These are phyloP conservation scores for Cheilosia grossa DNA, from an alignment of 2,888 invertebrate genomes.

Conservation along the genomic window DNA sequence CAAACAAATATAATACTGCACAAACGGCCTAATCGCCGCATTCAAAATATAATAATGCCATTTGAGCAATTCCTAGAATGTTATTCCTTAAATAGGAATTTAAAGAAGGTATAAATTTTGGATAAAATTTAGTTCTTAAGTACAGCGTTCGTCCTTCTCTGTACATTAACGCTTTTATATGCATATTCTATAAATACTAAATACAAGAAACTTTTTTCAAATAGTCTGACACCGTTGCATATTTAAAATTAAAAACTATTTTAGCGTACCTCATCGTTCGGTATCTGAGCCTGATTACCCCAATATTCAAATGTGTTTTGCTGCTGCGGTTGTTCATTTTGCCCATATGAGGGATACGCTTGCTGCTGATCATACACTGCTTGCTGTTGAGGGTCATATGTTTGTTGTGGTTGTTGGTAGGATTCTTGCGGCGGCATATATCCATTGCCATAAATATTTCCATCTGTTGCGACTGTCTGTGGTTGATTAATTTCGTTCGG, in stretches of 20 bases:
- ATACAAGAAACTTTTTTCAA: conserved; percentile 6
- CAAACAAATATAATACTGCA: too few relatives aligned
- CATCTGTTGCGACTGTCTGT: conserved; percentile 24
- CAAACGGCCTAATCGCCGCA: too few relatives aligned
- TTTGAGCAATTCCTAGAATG: too few relatives aligned
- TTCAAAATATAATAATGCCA: too few relatives aligned
- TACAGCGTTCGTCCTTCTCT: conserved; percentile 17
- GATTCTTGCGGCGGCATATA: conserved; percentile 48
- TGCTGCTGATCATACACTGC: conserved; percentile 69
- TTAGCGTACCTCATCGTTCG: conserved; percentile 67
- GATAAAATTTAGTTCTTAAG: neutral
- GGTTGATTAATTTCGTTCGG: conserved; percentile 40
- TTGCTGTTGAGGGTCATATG: conserved; percentile 43
- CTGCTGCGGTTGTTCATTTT: conserved; percentile 61
- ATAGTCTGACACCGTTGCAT: conserved; percentile 6
- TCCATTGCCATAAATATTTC: conserved; percentile 36
- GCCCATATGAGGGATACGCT: conserved; percentile 49
- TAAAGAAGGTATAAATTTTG: neutral
- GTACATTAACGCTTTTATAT: neutral
- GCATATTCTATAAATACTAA: neutral
- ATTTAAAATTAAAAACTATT: conserved; percentile 1
- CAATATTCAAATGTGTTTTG: conserved; percentile 63
- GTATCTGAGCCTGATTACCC: conserved; percentile 42
- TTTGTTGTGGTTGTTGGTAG: conserved; percentile 30
- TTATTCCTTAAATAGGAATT: too few relatives aligned